Conservation (phyloP, 2,888 invertebrate genomes). For the Augochlorella aurata region DNA sequence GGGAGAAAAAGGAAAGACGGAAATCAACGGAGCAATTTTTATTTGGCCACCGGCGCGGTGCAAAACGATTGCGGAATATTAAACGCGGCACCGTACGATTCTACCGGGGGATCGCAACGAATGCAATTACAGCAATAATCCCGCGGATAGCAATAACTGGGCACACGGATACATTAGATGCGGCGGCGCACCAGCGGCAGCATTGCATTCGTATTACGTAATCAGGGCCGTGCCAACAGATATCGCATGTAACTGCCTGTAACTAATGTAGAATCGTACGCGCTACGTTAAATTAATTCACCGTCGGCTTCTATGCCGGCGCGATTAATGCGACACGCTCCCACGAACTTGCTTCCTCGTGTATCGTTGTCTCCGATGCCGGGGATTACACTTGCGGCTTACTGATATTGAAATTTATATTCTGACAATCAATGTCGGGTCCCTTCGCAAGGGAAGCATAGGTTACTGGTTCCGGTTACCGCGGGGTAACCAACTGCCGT, state of each 20-base stretch:
- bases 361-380: conserved; percentile 49
- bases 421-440: not conserved
- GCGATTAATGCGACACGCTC: conserved; percentile 65
- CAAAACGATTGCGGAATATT: conserved; percentile 34
- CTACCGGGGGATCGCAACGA: conserved; percentile 49
- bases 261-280: conserved; percentile 66
- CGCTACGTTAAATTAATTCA: conserved; percentile 67
- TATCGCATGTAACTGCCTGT: conserved; percentile 69
- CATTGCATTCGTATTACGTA: conserved; percentile 55
- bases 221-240: conserved; percentile 63
- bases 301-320: conserved; percentile 65
- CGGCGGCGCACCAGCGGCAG: conserved; percentile 35
- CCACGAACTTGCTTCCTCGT: conserved; percentile 23
- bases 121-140: conserved; percentile 67
- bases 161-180: conserved; percentile 59
- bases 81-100: conserved; percentile 40
- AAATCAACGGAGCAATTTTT: not conserved
- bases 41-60: not conserved
- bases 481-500: too few species aligned
- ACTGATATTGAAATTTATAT: conserved; percentile 10
- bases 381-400: conserved; percentile 3
- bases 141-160: conserved; percentile 58
- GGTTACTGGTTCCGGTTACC: too few species aligned
- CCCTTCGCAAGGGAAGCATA: not conserved
- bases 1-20: too few species aligned